Conservation (phyloP, 2,797 vertebrate genomes). For the Ptychadena robeensis region DNA sequence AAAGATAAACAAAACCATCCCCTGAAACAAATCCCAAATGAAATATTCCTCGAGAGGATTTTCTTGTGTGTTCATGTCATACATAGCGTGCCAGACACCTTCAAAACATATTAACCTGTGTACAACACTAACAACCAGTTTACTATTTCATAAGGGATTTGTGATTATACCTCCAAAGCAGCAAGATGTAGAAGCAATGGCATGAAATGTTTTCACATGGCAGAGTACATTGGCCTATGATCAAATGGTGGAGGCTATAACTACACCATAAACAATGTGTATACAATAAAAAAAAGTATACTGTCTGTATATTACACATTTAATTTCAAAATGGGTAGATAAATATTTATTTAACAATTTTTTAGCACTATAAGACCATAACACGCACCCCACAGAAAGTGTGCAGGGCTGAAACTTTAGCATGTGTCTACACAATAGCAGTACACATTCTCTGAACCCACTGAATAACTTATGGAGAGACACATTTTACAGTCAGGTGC, state of each 20-base stretch:
- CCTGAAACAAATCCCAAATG: conserved; percentile 31
- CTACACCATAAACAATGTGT: too few species aligned
- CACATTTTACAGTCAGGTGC: too few species aligned
- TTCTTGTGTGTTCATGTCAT: conserved; percentile 1
- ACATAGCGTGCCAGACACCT: conserved; percentile 48
- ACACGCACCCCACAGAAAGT: too few species aligned
- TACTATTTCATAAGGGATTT: not conserved
- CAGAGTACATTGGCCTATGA: not conserved
- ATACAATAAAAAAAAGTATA: too few species aligned
- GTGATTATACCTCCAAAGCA: conserved; percentile 19
- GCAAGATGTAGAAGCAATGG: not conserved
- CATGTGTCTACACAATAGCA: too few species aligned
- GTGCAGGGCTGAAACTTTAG: too few species aligned
- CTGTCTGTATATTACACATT: too few species aligned
- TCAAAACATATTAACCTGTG: conserved; percentile 21
- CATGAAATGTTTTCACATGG: not conserved
- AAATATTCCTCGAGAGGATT: conserved; percentile 23
- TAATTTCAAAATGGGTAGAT: too few species aligned
- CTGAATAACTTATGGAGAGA: too few species aligned
- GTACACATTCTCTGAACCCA: too few species aligned
- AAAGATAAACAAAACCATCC: conserved; percentile 40
- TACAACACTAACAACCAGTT: conserved; percentile 3
- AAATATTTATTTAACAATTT: too few species aligned
- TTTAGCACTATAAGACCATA: too few species aligned
- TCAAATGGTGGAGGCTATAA: not conserved